Evolutionary conservation across 2,888 invertebrate species (phyloP), one percentile per base, ranked within the genome.

Genomic region (Drosophila pseudotalamancana): DNA sequence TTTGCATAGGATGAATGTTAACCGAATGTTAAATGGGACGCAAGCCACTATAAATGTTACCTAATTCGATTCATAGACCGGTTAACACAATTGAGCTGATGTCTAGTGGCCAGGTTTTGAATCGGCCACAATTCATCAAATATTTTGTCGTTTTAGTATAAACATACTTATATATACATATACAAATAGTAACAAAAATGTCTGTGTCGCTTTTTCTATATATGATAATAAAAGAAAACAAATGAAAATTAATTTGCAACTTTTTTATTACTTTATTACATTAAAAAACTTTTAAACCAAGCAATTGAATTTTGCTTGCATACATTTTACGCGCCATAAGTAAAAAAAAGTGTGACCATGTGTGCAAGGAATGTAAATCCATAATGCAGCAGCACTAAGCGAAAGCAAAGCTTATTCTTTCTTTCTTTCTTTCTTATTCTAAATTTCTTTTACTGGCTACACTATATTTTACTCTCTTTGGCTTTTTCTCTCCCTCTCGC

Each of bases 121-220:
- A 72, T 72, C 69, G 57, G 56, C 16, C 42, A 40, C 43, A 49
- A 49, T 43, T 37, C 43, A 45, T 59, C 48, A 69, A 63, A 59
- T 68, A 63, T 59, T 64, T 69, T 69, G 55, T 59, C 63, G 51
- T 62, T 55, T 83, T 76, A 77, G 60, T 34, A 32, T 50, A 40
- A 49, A 49, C 23, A 14, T 45, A 68, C n/a, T 25, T 49, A 51
- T 59, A 59, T 39, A 53, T 54, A 64, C 16, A 31, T 57, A 71
- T 48, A 43, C n/a, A 65, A 35, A 42, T 29, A 48, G 43, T 1
- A 66, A 34, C 6, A 31, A 50, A 70, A 72, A 67, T 78, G 77
- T 80, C 78, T 75, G 77, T 82, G 87, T 84, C 82, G 87, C 82
- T 83, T 83, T 82, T 83, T 87, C 82, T 84, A 82, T 68, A 82